Evolutionary conservation across 2,888 invertebrate genomes (phyloP).

Genomic region (Chloromyia formosa): DNA sequence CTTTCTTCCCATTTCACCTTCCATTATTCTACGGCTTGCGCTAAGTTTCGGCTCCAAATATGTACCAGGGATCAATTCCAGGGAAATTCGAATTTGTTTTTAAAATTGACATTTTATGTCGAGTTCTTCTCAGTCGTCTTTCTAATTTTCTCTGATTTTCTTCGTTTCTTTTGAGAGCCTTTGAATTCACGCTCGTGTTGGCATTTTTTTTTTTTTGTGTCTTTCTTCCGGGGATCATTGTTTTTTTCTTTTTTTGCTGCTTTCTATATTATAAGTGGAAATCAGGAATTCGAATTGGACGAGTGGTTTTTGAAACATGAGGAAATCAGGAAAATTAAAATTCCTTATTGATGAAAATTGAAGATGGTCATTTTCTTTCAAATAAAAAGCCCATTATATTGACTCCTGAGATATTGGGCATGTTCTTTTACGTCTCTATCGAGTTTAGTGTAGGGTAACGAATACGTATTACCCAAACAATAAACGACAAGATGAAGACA

Average conservation of each 20-base stretch:
- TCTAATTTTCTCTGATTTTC: slow-evolving; percentile 14
- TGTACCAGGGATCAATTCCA: too few species aligned
- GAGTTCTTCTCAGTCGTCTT: not conserved
- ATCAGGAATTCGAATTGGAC: not conserved
- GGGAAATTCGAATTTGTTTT: slow-evolving; percentile 30
- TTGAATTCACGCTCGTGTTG: slow-evolving; percentile 38
- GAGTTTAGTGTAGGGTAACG: too few species aligned
- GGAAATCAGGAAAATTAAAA: slow-evolving; percentile 37
- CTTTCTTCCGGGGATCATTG: not conserved
- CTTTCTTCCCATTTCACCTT: not conserved
- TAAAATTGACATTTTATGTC: slow-evolving; percentile 25
- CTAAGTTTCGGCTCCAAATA: not conserved
- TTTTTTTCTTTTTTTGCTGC: not conserved
- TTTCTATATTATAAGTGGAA: too few species aligned
- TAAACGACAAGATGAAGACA: too few species aligned
- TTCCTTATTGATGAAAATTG: slow-evolving; percentile 19
- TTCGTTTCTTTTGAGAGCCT: slow-evolving; percentile 25
- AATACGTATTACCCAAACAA: too few species aligned
- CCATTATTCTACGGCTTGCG: too few species aligned
- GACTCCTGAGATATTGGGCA: too few species aligned
- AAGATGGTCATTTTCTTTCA: too few species aligned
- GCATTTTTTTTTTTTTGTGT: not conserved
- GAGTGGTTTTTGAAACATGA: not conserved
- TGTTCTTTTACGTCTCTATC: too few species aligned
- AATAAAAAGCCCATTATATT: too few species aligned